phyloP scores from a whole-genome alignment of 2,888 invertebrate species.

The Callyntrura sp. region DNA sequence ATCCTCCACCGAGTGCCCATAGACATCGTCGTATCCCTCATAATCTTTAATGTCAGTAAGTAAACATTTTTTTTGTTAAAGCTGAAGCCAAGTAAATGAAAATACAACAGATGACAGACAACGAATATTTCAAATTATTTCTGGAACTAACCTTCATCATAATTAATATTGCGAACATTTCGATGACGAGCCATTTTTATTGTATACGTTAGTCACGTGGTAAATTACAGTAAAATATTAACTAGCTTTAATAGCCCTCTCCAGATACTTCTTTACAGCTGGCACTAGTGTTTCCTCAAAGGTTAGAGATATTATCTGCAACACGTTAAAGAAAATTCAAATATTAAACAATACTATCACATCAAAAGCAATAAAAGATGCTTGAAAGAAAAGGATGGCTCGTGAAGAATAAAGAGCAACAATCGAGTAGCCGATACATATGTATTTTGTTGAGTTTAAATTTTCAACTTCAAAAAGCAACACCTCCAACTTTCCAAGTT shows the following conservation, averaged over 20 bases:
- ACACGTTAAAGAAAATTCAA: background rate
- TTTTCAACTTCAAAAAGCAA: no score
- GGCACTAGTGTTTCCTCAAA: background rate
- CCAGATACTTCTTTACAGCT: background rate
- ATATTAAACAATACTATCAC: background rate
- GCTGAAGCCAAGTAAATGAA: background rate
- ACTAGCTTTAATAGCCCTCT: background rate
- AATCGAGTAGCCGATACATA: no score
- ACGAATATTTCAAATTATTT: no score
- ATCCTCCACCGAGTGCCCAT: slow-evolving; percentile 97
- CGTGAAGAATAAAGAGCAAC: no score
- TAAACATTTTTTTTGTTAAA: background rate
- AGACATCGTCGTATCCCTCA: slow-evolving; percentile 95
- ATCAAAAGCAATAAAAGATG: no score
- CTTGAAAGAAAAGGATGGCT: no score
- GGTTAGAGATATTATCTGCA: background rate
- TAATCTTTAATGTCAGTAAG: no score
- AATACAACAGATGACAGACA: slow-evolving; percentile 17
- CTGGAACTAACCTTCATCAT: slow-evolving; percentile 91
- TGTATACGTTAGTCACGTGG: no score
- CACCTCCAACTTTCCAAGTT: no score
- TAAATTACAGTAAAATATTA: background rate
- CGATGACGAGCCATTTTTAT: slow-evolving; percentile 95
- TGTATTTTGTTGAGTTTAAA: no score
- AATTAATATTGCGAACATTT: slow-evolving; percentile 93